phyloP scores from a whole-genome alignment of 2,113 vertebrate species.

The Dicrurus megarhynchus region DNA sequence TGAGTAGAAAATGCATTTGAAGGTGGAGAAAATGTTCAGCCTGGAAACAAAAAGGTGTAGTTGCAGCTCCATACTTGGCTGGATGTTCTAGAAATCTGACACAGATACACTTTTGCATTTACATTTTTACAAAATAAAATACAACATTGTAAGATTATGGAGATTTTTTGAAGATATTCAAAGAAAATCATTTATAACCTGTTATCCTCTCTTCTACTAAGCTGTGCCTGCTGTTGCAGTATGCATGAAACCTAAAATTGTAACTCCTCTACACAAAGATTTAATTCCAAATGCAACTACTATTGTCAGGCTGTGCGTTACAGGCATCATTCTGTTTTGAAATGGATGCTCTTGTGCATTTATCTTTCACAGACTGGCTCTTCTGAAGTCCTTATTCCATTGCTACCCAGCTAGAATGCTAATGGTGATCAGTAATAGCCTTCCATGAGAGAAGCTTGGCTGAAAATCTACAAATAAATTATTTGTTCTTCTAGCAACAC shows the following conservation, averaged over 20 bases:
- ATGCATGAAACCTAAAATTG: constrained; percentile 45
- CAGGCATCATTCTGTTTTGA: constrained; percentile 39
- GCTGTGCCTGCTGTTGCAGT: neutral
- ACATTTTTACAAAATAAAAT: constrained; percentile 31
- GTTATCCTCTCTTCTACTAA: constrained; percentile 1
- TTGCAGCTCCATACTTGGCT: neutral
- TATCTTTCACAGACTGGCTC: constrained; percentile 26
- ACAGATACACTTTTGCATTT: neutral
- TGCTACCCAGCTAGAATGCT: constrained; percentile 23
- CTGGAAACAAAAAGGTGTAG: neutral
- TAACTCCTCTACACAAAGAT: constrained; percentile 15
- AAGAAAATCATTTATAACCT: constrained; percentile 44
- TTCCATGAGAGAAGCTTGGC: neutral
- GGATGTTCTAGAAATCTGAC: neutral
- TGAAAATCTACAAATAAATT: constrained; percentile 21
- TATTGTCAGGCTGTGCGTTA: constrained; percentile 29
- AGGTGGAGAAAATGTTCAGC: neutral
- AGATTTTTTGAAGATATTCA: constrained; percentile 16
- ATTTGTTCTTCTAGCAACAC: neutral
- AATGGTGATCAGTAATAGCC: neutral
- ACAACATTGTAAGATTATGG: neutral
- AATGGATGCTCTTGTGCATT: constrained; percentile 19
- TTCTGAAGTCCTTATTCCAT: constrained; percentile 28
- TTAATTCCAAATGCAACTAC: constrained; percentile 38
- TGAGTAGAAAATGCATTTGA: neutral